These are phyloP conservation scores for Ctenoplectra terminalis DNA, from an alignment of 1,140 invertebrate genomes.

Conservation along the genomic window DNA sequence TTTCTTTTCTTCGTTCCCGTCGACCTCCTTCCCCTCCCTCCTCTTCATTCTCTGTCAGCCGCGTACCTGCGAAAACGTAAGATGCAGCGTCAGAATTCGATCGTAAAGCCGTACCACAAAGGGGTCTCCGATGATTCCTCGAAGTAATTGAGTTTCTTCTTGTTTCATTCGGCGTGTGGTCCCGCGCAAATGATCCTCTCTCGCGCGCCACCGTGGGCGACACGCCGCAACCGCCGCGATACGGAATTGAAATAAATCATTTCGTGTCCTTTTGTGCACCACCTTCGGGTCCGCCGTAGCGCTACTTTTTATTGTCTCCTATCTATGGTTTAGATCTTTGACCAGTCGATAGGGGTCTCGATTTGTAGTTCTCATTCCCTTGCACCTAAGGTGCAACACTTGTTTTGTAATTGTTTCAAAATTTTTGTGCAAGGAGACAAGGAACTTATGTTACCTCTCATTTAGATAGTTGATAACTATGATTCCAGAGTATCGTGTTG, in stretches of 20 bases:
- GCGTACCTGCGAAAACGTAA: conserved; percentile 47
- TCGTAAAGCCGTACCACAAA: conserved; percentile 54
- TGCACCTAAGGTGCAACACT: too few species aligned
- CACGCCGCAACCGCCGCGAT: neutral
- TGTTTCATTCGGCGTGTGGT: conserved; percentile 54
- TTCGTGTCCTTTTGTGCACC: conserved; percentile 9
- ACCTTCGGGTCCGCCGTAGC: too few species aligned
- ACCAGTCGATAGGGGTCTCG: neutral
- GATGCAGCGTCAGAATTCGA: conserved; percentile 63
- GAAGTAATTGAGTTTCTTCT: conserved; percentile 61
- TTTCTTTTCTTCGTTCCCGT: neutral
- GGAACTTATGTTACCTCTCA: too few species aligned
- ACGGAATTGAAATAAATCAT: conserved; percentile 43
- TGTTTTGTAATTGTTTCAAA: too few species aligned
- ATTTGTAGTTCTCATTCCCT: neutral
- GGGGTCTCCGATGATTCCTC: conserved; percentile 59
- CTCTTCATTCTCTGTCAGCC: neutral
- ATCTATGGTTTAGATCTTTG: conserved; percentile 1
- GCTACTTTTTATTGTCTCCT: neutral
- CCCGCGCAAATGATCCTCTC: conserved; percentile 20
- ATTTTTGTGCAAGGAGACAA: too few species aligned
- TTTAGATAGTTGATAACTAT: too few species aligned
- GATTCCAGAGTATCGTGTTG: too few species aligned
- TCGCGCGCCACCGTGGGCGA: conserved; percentile 11
- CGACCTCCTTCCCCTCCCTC: neutral